Evolutionary conservation across 2,797 vertebrate species (phyloP).

Genomic region (Okamejei kenojei): DNA sequence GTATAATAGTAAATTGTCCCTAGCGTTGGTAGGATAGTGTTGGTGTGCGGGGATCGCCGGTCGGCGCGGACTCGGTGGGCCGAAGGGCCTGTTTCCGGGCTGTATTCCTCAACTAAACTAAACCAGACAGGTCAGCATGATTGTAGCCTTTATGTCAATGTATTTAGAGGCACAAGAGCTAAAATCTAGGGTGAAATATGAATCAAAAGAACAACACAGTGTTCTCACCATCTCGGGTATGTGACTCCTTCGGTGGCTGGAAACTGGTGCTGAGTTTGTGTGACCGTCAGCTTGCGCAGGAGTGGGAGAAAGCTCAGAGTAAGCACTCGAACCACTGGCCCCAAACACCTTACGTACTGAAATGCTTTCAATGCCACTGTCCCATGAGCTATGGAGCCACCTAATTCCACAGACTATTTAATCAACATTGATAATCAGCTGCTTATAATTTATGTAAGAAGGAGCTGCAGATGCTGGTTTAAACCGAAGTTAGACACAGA

Average conservation of each 20-base stretch:
- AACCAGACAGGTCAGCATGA: not conserved
- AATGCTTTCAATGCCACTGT: not conserved
- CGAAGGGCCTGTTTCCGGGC: too few species aligned
- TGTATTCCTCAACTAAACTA: too few species aligned
- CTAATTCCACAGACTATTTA: not conserved
- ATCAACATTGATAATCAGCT: not conserved
- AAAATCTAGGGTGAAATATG: not conserved
- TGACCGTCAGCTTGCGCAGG: not conserved
- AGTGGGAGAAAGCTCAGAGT: not conserved
- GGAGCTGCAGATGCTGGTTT: too few species aligned
- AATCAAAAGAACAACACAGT: not conserved
- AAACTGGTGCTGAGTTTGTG: not conserved
- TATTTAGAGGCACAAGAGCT: too few species aligned
- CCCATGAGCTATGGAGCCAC: not conserved
- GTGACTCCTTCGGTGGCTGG: too few species aligned
- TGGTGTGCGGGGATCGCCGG: too few species aligned
- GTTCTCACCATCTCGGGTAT: not conserved
- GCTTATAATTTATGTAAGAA: not conserved
- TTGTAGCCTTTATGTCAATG: conserved; percentile 1
- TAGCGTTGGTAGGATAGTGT: too few species aligned
- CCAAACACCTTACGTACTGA: not conserved
- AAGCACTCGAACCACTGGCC: not conserved
- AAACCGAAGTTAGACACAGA: too few species aligned
- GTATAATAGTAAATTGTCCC: too few species aligned
- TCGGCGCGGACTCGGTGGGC: too few species aligned